Base-by-base conservation (phyloP, 1,140 invertebrate species). In the Diploscapter pachys region DNA sequence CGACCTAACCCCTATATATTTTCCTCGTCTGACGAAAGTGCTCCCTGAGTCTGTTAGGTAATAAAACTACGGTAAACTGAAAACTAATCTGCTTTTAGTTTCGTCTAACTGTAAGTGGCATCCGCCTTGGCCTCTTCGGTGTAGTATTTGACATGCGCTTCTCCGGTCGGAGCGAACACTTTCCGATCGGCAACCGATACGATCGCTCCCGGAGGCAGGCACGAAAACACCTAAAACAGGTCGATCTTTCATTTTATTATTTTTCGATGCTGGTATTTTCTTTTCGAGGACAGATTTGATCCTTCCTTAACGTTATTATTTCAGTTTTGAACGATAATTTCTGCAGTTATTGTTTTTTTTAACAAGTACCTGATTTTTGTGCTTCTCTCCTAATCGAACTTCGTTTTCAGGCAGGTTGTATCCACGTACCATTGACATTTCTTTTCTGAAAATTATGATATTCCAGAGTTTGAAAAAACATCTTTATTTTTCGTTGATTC, bases 101-200 rank as follows among this genome's bases (percentile, higher is more conserved):
- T 31, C 31, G 31, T 31, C 31, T 31, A 31, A 31, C 31, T 31
- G 31, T 31, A 31, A 31, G 31, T 31, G 31, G 31, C 31, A 31
- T 31, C 31, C 31, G 31, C 31, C 31, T 31, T 31, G 31, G 31
- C 31, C 31, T 31, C 31, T 1, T 31, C 31, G 31, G 31, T 31
- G 70, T 74, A 74, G 72, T 74, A 74, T 8, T 50, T 56, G 50
- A 73, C 63, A 56, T 73, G 53, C 5, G 70, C 53, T 13, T 65
- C 50, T 5, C 56, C 31, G 4, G 72, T 85, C n/a, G 82, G 83
- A n/a, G 73, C 77, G 71, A 83, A 83, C 9, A 83, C 79, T 63
- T 85, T 83, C 51, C 73, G 56, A 69, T 83, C 82, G 56, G 75
- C 77, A 49, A 83, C 68, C 56, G 79, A 81, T 57, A 83, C 83